A percentile compares a stretch with the other conserved stretches of the same genome.
These are phyloP conservation scores for Bombyx mandarina DNA, from an alignment of 1,140 invertebrate species.

Conservation along the genomic window DNA sequence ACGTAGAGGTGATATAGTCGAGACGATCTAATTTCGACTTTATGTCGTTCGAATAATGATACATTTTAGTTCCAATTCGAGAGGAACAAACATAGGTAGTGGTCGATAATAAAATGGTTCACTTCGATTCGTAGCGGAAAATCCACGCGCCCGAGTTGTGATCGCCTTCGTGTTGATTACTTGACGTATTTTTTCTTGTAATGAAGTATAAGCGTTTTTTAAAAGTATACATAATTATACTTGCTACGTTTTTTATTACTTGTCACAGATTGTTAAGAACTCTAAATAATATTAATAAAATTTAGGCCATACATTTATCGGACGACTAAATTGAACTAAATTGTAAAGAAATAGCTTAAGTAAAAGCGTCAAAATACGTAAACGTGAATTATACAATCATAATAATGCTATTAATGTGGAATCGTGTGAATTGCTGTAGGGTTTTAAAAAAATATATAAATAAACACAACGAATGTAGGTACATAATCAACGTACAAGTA, in stretches of 20 bases:
- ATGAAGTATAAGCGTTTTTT: too few species aligned
- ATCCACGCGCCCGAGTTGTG: slow-evolving; percentile 64
- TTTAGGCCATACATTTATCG: too few species aligned
- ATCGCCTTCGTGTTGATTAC: slow-evolving; percentile 59
- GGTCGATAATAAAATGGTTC: slow-evolving; percentile 64
- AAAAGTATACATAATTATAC: too few species aligned
- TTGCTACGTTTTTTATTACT: too few species aligned
- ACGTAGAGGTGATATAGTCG: slow-evolving; percentile 47
- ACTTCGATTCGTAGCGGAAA: slow-evolving; percentile 61
- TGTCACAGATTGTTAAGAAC: too few species aligned
- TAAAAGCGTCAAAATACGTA: too few species aligned
- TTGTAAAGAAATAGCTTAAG: too few species aligned
- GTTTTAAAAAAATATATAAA: slow-evolving; percentile 27
- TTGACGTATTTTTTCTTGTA: slow-evolving; percentile 32
- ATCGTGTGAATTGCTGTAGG: slow-evolving; percentile 13
- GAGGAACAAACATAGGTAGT: slow-evolving; percentile 46
- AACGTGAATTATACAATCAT: too few species aligned
- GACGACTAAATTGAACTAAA: too few species aligned
- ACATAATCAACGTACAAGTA: slow-evolving; percentile 25
- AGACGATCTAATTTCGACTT: slow-evolving; percentile 40
- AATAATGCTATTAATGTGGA: too few species aligned
- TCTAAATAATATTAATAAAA: too few species aligned
- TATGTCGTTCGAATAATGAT: slow-evolving; percentile 25
- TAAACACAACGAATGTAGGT: slow-evolving; percentile 26
- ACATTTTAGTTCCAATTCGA: slow-evolving; percentile 23